Evolutionary conservation across 1,140 invertebrate genomes (phyloP).

Genomic region (Drosophila mojavensis): DNA sequence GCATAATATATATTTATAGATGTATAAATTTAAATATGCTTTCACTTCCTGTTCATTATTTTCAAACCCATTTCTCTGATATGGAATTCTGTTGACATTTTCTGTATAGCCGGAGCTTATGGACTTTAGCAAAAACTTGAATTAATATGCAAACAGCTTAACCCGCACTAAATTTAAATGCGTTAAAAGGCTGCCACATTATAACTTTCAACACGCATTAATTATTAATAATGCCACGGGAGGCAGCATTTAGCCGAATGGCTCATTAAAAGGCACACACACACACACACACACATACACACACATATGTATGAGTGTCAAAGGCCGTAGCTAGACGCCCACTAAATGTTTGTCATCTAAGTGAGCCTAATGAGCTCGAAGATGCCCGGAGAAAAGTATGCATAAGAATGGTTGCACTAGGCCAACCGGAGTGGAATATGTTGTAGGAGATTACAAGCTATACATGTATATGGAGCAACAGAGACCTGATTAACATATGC

Average conservation of each 20-base stretch:
- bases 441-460: conserved; percentile 3
- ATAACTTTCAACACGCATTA: conserved; percentile 60
- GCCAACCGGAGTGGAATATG: neutral
- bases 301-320: neutral
- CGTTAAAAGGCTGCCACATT: conserved; percentile 60
- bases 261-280: conserved; percentile 37
- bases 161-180: conserved; percentile 41
- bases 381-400: conserved; percentile 6
- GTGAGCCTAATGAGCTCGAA: conserved; percentile 6
- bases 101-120: neutral
- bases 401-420: neutral
- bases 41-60: neutral
- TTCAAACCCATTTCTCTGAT: neutral
- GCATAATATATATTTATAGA: too few relatives aligned
- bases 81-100: neutral
- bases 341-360: conserved; percentile 3
- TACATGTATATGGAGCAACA: neutral
- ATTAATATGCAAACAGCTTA: conserved; percentile 36
- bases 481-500: conserved; percentile 35
- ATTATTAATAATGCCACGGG: conserved; percentile 60
- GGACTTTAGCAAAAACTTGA: conserved; percentile 9
- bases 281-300: conserved; percentile 11
- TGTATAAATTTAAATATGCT: too few relatives aligned
- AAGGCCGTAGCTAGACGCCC: neutral
- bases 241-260: conserved; percentile 37